phyloP scores from a whole-genome alignment of 2,797 vertebrate genomes.

The Falco concolor region DNA sequence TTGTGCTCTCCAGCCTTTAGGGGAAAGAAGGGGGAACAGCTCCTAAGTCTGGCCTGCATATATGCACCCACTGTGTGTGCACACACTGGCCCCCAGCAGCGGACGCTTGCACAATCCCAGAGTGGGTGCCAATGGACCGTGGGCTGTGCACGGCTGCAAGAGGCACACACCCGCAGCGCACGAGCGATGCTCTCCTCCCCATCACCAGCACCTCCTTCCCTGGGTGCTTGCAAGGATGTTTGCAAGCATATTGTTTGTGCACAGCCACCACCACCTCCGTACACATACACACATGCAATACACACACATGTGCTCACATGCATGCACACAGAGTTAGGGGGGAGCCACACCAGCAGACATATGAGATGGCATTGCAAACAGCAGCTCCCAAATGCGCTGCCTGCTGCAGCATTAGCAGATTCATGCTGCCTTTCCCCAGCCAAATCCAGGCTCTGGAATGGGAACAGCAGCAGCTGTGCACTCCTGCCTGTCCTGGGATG shows the following conservation, averaged over 20 bases:
- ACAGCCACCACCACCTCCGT: not conserved
- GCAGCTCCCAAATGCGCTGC: not conserved
- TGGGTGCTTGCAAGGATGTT: not conserved
- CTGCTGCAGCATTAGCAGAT: conserved; percentile 49
- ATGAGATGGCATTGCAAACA: not conserved
- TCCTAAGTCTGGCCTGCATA: not conserved
- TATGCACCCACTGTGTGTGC: not conserved
- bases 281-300: not conserved
- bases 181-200: not conserved
- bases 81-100: not conserved
- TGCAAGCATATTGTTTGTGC: not conserved
- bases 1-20: not conserved
- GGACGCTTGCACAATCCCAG: not conserved
- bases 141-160: not conserved
- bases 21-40: not conserved
- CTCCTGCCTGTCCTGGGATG: conserved; percentile 44
- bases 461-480: conserved; percentile 13
- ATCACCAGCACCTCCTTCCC: not conserved
- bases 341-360: not conserved
- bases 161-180: not conserved
- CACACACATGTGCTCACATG: not conserved
- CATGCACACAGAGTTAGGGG: not conserved
- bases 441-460: conserved; percentile 21
- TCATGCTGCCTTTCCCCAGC: conserved; percentile 33
- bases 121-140: not conserved